Conservation (phyloP, 2,888 invertebrate species). For the Eledona agricola region DNA sequence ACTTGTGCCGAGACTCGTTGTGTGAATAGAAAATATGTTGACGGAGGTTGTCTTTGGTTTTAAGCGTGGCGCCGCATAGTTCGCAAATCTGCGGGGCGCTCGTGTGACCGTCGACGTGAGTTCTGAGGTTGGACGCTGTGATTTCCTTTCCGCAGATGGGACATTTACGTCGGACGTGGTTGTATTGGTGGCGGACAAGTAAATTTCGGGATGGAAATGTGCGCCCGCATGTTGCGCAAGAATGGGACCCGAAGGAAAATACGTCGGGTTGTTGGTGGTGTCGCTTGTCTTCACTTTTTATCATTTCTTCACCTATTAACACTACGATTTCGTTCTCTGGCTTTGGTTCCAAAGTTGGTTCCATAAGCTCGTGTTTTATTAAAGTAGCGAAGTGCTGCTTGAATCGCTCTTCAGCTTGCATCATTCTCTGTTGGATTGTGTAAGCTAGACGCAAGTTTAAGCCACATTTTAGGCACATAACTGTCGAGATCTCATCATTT, state of each 20-base stretch:
- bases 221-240: no score
- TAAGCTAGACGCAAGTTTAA: slow-evolving; percentile 1
- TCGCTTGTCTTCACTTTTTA: no score
- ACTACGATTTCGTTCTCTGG: neutral
- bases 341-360: neutral
- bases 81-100: slow-evolving; percentile 51
- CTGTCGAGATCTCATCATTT: neutral
- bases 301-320: no score
- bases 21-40: slow-evolving; percentile 18
- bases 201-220: no score
- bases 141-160: slow-evolving; percentile 50
- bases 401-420: neutral
- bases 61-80: slow-evolving; percentile 49
- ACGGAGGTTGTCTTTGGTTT: slow-evolving; percentile 9
- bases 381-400: no score
- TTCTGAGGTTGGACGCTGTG: slow-evolving; percentile 48
- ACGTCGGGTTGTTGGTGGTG: no score
- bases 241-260: no score
- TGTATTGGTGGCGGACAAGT: no score
- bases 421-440: slow-evolving; percentile 5
- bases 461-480: neutral
- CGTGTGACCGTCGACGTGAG: slow-evolving; percentile 50
- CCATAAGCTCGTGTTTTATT: no score
- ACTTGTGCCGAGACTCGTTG: slow-evolving; percentile 59
- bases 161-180: no score